Percentiles rank a stretch among this genome's conserved stretches.
These are phyloP conservation scores for Cairina moschata DNA, from an alignment of 2,113 vertebrate species.

Conservation along the genomic window DNA sequence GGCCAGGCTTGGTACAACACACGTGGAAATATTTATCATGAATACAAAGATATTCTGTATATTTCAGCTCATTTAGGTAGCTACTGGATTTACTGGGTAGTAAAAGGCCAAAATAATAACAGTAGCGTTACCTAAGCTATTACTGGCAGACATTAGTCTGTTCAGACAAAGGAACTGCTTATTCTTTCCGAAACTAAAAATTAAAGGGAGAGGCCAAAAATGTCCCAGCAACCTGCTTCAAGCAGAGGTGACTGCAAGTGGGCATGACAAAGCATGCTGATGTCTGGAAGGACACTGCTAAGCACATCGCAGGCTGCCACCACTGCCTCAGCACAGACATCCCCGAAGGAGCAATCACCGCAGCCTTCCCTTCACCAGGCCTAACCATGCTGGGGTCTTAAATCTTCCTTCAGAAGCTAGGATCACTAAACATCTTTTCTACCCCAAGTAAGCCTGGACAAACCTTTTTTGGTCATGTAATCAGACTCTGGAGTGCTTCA, in stretches of 20 bases:
- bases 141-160: not conserved
- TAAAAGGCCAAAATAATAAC: not conserved
- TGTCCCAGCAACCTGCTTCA: rapidly evolving
- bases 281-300: not conserved
- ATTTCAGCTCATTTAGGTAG: not conserved
- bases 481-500: not conserved
- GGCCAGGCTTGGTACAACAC: rapidly evolving
- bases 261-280: not conserved
- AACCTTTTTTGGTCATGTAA: not conserved
- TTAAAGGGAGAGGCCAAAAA: not conserved
- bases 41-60: not conserved
- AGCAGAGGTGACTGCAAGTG: not conserved
- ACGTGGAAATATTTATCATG: not conserved
- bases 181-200: not conserved
- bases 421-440: not conserved
- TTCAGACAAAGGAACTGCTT: not conserved
- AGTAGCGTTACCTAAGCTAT: not conserved
- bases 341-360: not conserved
- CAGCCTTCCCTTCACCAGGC: not conserved
- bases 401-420: not conserved
- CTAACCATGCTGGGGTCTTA: not conserved
- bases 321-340: not conserved
- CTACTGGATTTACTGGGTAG: not conserved
- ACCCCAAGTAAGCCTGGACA: not conserved
- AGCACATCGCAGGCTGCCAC: not conserved